Evolutionary conservation across 2,888 invertebrate species (phyloP), one percentile per base, ranked within the genome.

Genomic region (Heliconius aoede): DNA sequence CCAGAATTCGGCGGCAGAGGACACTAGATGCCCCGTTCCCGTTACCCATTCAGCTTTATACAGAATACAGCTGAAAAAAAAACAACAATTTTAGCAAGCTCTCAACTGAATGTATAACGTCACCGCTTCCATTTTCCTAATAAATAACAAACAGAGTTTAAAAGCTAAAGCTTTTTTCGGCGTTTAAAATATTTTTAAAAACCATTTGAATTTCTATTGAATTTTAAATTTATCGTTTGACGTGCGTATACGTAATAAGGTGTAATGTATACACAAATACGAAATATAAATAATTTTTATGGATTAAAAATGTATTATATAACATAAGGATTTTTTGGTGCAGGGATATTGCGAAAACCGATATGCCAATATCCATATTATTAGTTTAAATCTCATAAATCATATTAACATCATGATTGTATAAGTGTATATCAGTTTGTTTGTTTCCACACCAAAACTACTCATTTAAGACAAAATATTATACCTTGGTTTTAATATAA

Each of bases 121-220:
- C 36, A 36, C 40, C 15, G 7, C 26, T 15, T 24, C 24, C 4
- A 30, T 32, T 30, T 55, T 55, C 30, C 4, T 30, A 28, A 32
- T 28, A 30, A 55, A 69, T 21, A 26, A 30, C 4, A 32, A 36
- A 32, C 51, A 67, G 51, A 58, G 30, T 40, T 51, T 51, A 67
- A 36, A 28, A 68, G n/a, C 51, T 26, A 11, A 58, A 65, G n/a
- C 55, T 58, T 67, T 58, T 74, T 74, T 74, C 36, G 30, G 32
- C 36, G 15, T 40, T 36, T 58, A 36, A 58, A 68, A 68, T 30
- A 28, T 58, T 65, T 65, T 65, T 64, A 64, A 65, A 36, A 68
- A 40, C 9, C 24, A 74, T 68, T 74, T 68, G 67, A 74, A 74
- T 74, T 68, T 68, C 67, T n/a, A 60, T 58, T 32, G 65, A 36